phyloP scores from a whole-genome alignment of 2,888 invertebrate genomes.

The Zelleria hepariella region DNA sequence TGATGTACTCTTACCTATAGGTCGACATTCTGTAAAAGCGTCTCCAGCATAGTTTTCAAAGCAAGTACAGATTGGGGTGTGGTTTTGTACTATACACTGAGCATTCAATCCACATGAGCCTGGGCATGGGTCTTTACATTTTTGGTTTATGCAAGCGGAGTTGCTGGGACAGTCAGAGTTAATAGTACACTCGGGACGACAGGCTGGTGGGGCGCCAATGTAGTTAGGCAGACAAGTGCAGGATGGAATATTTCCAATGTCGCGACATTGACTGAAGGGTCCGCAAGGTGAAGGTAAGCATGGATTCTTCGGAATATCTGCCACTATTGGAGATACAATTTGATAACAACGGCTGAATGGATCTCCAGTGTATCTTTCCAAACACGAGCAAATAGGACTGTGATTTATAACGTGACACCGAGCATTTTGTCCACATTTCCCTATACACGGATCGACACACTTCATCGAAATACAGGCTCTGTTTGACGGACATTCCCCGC shows the following conservation, averaged over 20 bases:
- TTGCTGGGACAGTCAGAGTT: conserved; percentile 83
- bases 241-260: conserved; percentile 71
- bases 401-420: conserved; percentile 81
- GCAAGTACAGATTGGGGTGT: conserved; percentile 82
- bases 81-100: conserved; percentile 76
- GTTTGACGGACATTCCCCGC: conserved; percentile 78
- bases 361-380: conserved; percentile 73
- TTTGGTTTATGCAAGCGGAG: conserved; percentile 82
- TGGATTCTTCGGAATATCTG: conserved; percentile 55
- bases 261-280: conserved; percentile 76
- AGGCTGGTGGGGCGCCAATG: conserved; percentile 79
- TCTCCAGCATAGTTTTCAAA: conserved; percentile 79
- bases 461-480: conserved; percentile 78
- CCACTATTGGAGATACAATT: conserved; percentile 24
- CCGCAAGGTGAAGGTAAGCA: conserved; percentile 78
- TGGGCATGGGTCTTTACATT: conserved; percentile 85
- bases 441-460: conserved; percentile 80
- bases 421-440: conserved; percentile 81
- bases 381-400: conserved; percentile 79
- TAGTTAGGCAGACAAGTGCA: conserved; percentile 77
- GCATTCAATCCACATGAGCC: conserved; percentile 81
- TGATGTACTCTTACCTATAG: conserved; percentile 52
- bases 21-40: conserved; percentile 76
- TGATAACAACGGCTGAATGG: conserved; percentile 75
- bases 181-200: conserved; percentile 78